A percentile compares a stretch with the other conserved stretches of the same genome.
phyloP scores from a whole-genome alignment of 2,113 vertebrate species.

The Oryzias curvinotus region DNA sequence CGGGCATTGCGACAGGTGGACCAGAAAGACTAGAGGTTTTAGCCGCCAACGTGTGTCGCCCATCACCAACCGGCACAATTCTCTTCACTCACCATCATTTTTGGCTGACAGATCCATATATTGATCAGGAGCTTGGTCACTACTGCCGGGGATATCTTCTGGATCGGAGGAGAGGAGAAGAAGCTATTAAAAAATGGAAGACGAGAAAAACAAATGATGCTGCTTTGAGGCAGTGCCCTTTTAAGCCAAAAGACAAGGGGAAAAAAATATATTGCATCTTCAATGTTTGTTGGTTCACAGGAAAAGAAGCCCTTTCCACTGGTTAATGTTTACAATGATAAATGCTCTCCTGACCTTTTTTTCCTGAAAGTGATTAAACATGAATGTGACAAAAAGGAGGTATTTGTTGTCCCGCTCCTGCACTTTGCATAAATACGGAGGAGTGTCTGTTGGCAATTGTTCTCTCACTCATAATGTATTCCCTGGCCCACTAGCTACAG shows the following conservation, averaged over 20 bases:
- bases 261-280: neutral
- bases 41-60: constrained; percentile 39
- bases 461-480: constrained; percentile 40
- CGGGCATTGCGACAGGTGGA: constrained; percentile 42
- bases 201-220: constrained; percentile 3
- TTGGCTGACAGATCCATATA: constrained; percentile 39
- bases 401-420: constrained; percentile 26
- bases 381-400: constrained; percentile 4
- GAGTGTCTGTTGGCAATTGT: constrained; percentile 46
- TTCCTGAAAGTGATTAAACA: constrained; percentile 12
- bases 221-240: too few species aligned
- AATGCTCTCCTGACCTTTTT: constrained; percentile 5
- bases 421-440: constrained; percentile 37
- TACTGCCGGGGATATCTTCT: constrained; percentile 42
- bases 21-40: constrained; percentile 22
- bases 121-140: constrained; percentile 29
- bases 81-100: constrained; percentile 25
- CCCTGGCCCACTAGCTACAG: constrained; percentile 30
- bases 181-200: constrained; percentile 30
- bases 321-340: neutral
- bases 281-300: neutral
- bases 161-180: constrained; percentile 24
- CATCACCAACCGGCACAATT: constrained; percentile 43
- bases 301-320: constrained; percentile 16
- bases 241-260: too few species aligned